Evolutionary conservation across 2,113 vertebrate genomes (phyloP).

Genomic region (Dromas ardeola): DNA sequence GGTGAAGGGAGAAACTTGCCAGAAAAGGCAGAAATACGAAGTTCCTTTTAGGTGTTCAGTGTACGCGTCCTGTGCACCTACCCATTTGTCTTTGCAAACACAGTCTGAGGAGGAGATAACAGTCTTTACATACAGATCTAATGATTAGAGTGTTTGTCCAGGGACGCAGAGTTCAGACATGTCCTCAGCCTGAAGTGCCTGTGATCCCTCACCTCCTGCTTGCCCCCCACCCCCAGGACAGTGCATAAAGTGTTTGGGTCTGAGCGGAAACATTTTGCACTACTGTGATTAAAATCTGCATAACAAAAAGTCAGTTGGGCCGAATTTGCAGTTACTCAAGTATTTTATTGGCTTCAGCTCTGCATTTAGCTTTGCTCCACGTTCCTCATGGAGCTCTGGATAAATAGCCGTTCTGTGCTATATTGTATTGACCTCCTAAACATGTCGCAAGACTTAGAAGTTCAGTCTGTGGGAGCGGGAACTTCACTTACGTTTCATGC

Average conservation of each 20-base stretch:
- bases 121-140: neutral
- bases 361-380: neutral
- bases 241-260: accelerated
- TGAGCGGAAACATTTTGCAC: neutral
- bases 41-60: neutral
- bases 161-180: neutral
- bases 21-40: neutral
- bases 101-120: neutral
- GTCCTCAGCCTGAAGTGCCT: neutral
- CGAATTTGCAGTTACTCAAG: conserved; percentile 6
- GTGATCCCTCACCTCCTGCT: neutral
- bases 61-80: accelerated
- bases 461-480: neutral
- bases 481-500: neutral
- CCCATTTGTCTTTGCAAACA: neutral
- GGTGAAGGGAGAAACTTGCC: neutral
- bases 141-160: neutral
- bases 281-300: conserved; percentile 6
- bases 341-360: conserved; percentile 1
- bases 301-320: neutral
- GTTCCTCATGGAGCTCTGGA: neutral
- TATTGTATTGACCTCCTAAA: neutral
- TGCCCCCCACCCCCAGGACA: neutral
- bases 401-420: neutral
- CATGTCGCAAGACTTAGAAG: neutral